Base-by-base conservation (phyloP, 2,797 vertebrate species). In the Uromys caudimaculatus region DNA sequence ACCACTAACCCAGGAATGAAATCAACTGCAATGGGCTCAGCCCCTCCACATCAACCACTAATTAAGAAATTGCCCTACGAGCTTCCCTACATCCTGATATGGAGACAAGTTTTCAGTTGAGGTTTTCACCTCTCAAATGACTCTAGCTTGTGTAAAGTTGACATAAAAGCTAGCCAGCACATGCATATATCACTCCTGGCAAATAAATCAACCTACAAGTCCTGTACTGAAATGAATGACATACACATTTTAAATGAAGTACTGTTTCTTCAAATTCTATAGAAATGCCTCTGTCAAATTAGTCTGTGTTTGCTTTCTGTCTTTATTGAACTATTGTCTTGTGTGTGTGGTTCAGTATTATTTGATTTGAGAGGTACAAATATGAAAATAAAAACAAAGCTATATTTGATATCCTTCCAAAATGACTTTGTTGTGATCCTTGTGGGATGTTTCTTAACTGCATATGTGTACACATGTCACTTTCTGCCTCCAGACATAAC, bases 231-330 rank as follows among this genome's bases (percentile, higher is more conserved):
- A 91, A 76, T n/a, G 78, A 7, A 52, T 3, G 73, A 44, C 16
- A 81, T 44, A 35, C 23, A 69, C 17, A 81, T 87, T 64, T 90
- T 84, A 92, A 96, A 44, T 79, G 21, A 91, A 27, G 14, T 73
- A 73, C 77, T 86, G 27, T 19, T 1, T 87, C 8, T 54, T 95
- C 32, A 10, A 81, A 58, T 1, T 1, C 19, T 21, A 29, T 92
- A 71, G 67, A 64, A 44, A 95, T 75, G 75, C 11, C 3, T 75
- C 17, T 90, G 32, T 94, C 58, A 91, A 77, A 81, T 58, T 93
- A 60, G 13, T 35, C 29, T 73, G 6, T 54, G 60, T 89, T 75
- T 52, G 17, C n/a, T 86, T 64, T 64, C 2, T 91, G 54, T 78
- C 29, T 71, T 90, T 91, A 29, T 62, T 64, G 38, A 88, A 32